A percentile compares a stretch with the other conserved stretches of the same genome.
phyloP scores from a whole-genome alignment of 2,113 vertebrate genomes.

The Gadus macrocephalus region DNA sequence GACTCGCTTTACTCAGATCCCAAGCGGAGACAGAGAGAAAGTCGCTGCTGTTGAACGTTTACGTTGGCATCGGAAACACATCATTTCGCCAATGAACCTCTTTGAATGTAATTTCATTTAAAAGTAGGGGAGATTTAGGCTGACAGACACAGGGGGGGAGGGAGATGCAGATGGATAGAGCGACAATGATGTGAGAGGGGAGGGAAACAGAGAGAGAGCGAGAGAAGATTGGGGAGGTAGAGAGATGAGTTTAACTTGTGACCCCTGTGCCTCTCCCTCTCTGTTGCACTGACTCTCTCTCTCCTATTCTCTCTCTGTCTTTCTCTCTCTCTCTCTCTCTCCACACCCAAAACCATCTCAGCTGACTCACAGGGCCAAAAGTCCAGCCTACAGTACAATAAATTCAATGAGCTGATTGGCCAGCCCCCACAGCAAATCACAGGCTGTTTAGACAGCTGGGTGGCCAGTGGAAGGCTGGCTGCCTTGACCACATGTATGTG shows the following conservation, averaged over 20 bases:
- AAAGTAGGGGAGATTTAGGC: background rate
- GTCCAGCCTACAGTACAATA: constrained; percentile 26
- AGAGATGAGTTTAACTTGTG: constrained; percentile 65
- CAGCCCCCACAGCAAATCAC: constrained; percentile 10
- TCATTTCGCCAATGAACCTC: constrained; percentile 2
- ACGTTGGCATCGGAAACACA: background rate
- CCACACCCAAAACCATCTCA: constrained; percentile 32
- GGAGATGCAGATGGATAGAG: background rate
- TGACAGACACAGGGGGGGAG: background rate
- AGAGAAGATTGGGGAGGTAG: constrained; percentile 33
- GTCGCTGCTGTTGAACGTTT: background rate
- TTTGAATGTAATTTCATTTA: background rate
- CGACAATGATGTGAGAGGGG: background rate
- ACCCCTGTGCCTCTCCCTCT: constrained; percentile 42
- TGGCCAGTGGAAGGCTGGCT: constrained; percentile 47
- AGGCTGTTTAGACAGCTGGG: constrained; percentile 55
- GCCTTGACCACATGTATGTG: constrained; percentile 14
- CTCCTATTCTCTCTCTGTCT: constrained; percentile 7
- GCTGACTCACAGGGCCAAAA: constrained; percentile 41
- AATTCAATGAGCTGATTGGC: constrained; percentile 36
- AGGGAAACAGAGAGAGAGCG: background rate
- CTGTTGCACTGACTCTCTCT: constrained; percentile 37
- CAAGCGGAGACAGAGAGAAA: background rate
- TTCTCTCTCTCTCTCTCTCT: constrained; percentile 28
- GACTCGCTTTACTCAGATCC: background rate